These are phyloP conservation scores for Tribolium castaneum DNA, from an alignment of 1,140 invertebrate genomes.

Conservation along the genomic window DNA sequence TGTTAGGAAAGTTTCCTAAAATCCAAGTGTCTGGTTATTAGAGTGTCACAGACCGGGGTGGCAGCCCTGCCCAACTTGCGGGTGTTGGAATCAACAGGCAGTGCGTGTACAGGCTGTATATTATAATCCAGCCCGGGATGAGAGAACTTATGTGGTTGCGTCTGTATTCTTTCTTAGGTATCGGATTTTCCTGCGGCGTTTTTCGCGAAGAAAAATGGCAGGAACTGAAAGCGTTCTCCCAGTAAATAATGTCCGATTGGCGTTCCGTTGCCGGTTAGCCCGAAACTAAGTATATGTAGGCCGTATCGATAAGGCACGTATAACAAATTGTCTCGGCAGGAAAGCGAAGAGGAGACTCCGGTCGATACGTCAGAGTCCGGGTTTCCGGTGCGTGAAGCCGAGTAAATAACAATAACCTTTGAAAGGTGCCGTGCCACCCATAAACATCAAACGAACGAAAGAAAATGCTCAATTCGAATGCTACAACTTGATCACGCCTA, in stretches of 20 bases:
- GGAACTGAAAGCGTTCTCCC: conserved; percentile 19
- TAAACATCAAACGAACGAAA: conserved; percentile 33
- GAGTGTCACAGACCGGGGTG: too few relatives aligned
- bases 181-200: not conserved
- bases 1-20: too few relatives aligned
- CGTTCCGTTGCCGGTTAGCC: conserved; percentile 30
- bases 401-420: conserved; percentile 45
- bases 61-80: not conserved
- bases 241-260: conserved; percentile 32
- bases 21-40: too few relatives aligned
- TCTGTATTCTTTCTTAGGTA: conserved; percentile 9
- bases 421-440: conserved; percentile 20
- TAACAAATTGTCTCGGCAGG: conserved; percentile 15
- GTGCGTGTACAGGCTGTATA: conserved; percentile 9
- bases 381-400: conserved; percentile 39
- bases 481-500: conserved; percentile 7
- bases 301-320: conserved; percentile 31
- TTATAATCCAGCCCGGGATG: not conserved
- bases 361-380: conserved; percentile 28
- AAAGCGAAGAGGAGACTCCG: conserved; percentile 10
- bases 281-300: conserved; percentile 34
- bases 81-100: conserved; percentile 2
- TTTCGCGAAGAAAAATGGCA: conserved; percentile 5
- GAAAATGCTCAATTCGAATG: not conserved
- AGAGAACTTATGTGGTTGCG: conserved; percentile 5